These are phyloP conservation scores for Salvelinus fontinalis DNA, from an alignment of 2,113 vertebrate genomes.

Conservation along the genomic window DNA sequence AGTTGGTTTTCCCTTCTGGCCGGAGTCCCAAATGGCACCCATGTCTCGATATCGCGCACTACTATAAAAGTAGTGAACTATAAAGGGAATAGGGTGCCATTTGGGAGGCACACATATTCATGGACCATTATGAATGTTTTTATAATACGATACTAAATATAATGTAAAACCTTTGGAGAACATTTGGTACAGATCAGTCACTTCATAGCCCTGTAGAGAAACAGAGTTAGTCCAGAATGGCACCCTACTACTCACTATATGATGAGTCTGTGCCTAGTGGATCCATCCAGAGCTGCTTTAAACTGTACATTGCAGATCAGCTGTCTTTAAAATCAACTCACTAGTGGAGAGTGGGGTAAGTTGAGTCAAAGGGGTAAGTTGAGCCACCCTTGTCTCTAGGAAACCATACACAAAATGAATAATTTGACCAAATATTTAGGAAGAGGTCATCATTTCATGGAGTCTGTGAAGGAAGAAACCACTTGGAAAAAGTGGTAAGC, in stretches of 20 bases:
- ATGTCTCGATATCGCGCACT: too few species aligned
- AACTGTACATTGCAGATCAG: slow-evolving; percentile 63
- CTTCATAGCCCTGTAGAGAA: slow-evolving; percentile 18
- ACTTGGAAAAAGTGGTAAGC: too few species aligned
- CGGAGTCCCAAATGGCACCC: too few species aligned
- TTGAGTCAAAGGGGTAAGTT: too few species aligned
- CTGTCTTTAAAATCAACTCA: slow-evolving; percentile 55
- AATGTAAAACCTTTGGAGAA: not conserved
- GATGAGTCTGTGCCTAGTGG: slow-evolving; percentile 2
- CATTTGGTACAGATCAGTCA: slow-evolving; percentile 14
- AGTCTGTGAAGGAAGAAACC: too few species aligned
- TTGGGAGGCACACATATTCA: not conserved
- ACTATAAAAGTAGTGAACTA: too few species aligned
- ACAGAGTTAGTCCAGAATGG: not conserved
- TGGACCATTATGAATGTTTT: not conserved
- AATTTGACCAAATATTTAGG: too few species aligned
- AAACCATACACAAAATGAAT: too few species aligned
- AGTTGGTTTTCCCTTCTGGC: slow-evolving; percentile 38
- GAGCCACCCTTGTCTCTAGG: too few species aligned
- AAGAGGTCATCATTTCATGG: too few species aligned
- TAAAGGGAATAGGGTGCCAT: not conserved
- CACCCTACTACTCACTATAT: too few species aligned
- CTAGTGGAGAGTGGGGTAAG: not conserved
- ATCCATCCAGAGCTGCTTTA: slow-evolving; percentile 25
- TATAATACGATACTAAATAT: not conserved